phyloP scores from a whole-genome alignment of 2,888 invertebrate species.

The Morinoia aosen region DNA sequence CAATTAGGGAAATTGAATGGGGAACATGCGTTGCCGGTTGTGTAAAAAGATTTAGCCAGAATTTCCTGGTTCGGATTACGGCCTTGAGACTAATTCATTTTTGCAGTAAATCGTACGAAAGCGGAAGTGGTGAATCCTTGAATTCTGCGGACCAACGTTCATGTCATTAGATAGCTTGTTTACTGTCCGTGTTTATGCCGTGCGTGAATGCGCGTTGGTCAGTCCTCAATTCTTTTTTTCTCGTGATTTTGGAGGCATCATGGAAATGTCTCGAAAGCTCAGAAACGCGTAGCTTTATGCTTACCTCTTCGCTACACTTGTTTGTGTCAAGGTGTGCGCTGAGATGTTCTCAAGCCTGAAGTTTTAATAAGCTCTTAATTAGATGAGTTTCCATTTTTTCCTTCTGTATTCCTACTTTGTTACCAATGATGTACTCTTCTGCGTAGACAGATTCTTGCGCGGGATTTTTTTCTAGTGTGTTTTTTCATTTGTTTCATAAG shows the following conservation, averaged over 20 bases:
- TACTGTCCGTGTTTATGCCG: not conserved
- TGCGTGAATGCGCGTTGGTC: not conserved
- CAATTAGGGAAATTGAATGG: not conserved
- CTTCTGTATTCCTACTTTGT: too few species aligned
- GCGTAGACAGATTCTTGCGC: too few species aligned
- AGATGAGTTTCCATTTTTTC: too few species aligned
- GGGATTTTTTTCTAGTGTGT: too few species aligned
- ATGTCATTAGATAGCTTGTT: not conserved
- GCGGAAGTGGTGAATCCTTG: not conserved
- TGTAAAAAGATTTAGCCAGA: not conserved
- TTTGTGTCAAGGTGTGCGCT: too few species aligned
- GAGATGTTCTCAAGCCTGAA: too few species aligned
- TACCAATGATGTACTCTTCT: too few species aligned
- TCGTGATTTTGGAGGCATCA: not conserved
- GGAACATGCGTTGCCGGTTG: not conserved
- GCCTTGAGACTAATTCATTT: not conserved
- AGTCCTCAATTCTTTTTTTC: not conserved
- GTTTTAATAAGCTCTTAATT: too few species aligned
- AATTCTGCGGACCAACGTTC: not conserved
- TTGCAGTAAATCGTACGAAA: not conserved
- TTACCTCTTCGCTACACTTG: too few species aligned
- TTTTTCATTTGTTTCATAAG: too few species aligned
- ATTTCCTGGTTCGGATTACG: not conserved
- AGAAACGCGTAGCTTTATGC: too few species aligned
- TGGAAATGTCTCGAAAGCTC: too few species aligned